Base-by-base conservation (phyloP, 1,140 invertebrate genomes). In the Drosophila tropicalis region DNA sequence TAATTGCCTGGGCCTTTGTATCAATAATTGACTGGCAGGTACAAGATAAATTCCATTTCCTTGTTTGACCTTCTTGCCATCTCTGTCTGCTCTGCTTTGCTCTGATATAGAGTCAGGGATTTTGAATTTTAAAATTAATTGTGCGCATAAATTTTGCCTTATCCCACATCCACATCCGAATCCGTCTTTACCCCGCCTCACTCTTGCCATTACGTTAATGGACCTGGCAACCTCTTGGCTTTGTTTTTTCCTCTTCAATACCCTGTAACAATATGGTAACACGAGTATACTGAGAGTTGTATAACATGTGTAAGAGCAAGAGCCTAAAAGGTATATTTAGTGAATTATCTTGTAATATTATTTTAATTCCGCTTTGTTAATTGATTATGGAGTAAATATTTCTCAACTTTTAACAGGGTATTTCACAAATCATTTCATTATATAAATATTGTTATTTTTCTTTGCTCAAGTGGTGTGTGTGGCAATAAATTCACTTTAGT, bases 91-190 rank as follows among this genome's bases (percentile, higher is more conserved):
- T 36, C 34, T 36, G 1, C 10, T 12, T 36, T 36, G 7, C 34
- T 36, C 3, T 36, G 34, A 10, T 13, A 76, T 84, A 63, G 67
- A 68, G 67, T 51, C 76, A 67, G 79, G 76, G 84, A 83, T 87
- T 29, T 87, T 68, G 84, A 73, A 89, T 89, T 87, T 87, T 83
- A 80, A 77, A 87, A 87, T 89, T 87, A 87, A 89, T 87, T 87
- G 83, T 80, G 80, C 84, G 80, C 80, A 87, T 87, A 83, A 89
- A 89, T 87, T 89, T 71, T 6, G 66, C 56, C 56, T 19, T 29
- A 67, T 54, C 62, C 70, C 70, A 55, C 32, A 68, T 36, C 57
- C 63, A 55, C 39, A 54, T 56, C 47, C 66, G 36, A 56, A 74
- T 25, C 41, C 65, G 58, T 22, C 17, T 51, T 9, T 10, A 29